These are phyloP conservation scores for Meloidogyne exigua DNA, from an alignment of 1,140 invertebrate species.

Conservation along the genomic window DNA sequence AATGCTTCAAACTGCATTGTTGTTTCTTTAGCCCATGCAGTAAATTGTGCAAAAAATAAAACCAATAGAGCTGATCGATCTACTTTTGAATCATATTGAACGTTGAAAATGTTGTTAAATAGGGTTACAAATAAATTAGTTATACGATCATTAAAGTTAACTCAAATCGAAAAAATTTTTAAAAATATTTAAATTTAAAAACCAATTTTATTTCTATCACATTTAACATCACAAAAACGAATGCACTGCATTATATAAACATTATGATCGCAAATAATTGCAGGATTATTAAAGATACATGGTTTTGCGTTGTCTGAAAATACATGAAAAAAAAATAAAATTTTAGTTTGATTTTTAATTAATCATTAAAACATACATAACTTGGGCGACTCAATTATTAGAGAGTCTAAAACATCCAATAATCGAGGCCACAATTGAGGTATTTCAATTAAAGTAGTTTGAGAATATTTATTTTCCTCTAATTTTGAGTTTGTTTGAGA, in stretches of 20 bases:
- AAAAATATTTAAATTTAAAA: neutral
- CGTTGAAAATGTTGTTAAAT: neutral
- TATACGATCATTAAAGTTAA: neutral
- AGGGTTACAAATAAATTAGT: slow-evolving; percentile 4
- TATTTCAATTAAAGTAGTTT: neutral
- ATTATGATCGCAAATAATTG: neutral
- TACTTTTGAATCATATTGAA: neutral
- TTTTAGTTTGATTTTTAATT: no score
- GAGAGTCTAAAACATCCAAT: slow-evolving; percentile 9
- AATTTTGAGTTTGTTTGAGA: slow-evolving; percentile 8
- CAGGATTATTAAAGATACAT: neutral
- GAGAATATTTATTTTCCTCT: neutral
- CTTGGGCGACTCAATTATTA: slow-evolving; percentile 9
- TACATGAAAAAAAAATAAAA: neutral
- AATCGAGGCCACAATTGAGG: neutral
- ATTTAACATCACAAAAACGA: slow-evolving; percentile 4
- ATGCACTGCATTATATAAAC: slow-evolving; percentile 12
- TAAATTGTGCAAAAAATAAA: slow-evolving; percentile 17
- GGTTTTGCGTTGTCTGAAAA: neutral
- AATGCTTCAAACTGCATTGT: neutral
- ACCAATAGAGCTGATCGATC: neutral
- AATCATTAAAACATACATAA: slow-evolving; percentile 4
- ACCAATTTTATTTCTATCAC: neutral
- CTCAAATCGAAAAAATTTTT: neutral
- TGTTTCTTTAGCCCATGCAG: slow-evolving; percentile 7